These are phyloP conservation scores for Anthrax anthrax DNA, from an alignment of 2,888 invertebrate species.

Conservation along the genomic window DNA sequence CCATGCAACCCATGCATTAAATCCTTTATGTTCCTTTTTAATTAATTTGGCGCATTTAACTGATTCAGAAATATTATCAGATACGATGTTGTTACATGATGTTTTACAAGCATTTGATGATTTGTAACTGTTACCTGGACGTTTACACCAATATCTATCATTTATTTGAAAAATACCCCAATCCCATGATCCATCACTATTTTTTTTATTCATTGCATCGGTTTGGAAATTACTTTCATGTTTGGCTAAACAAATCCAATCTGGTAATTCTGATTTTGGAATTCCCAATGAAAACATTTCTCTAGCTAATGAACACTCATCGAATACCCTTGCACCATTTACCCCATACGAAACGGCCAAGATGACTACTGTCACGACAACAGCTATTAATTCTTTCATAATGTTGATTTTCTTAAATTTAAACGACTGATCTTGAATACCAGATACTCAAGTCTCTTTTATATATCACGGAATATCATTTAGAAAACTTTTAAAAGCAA, in stretches of 20 bases:
- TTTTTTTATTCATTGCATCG: conserved; percentile 33
- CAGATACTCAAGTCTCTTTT: too few species aligned
- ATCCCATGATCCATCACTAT: conserved; percentile 36
- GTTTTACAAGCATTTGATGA: conserved; percentile 26
- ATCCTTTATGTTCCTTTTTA: conserved; percentile 13
- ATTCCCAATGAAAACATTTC: conserved; percentile 27
- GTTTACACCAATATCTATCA: conserved; percentile 29
- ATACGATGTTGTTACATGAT: conserved; percentile 24
- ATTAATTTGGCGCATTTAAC: conserved; percentile 15
- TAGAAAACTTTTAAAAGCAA: too few species aligned
- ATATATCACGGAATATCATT: too few species aligned
- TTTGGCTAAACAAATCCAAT: conserved; percentile 27
- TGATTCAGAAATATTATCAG: conserved; percentile 23
- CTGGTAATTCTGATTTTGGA: conserved; percentile 22
- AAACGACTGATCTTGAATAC: too few species aligned
- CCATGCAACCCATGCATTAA: conserved; percentile 18
- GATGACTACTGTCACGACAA: conserved; percentile 4
- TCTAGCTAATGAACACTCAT: conserved; percentile 24
- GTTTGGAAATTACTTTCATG: conserved; percentile 34
- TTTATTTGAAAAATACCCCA: conserved; percentile 34
- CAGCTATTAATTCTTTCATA: conserved; percentile 7
- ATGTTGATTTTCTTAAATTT: too few species aligned
- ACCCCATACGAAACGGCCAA: conserved; percentile 15
- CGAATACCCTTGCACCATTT: conserved; percentile 17
- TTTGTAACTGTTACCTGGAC: conserved; percentile 18